Base-by-base conservation (phyloP, 2,113 vertebrate species). In the Gambusia affinis region DNA sequence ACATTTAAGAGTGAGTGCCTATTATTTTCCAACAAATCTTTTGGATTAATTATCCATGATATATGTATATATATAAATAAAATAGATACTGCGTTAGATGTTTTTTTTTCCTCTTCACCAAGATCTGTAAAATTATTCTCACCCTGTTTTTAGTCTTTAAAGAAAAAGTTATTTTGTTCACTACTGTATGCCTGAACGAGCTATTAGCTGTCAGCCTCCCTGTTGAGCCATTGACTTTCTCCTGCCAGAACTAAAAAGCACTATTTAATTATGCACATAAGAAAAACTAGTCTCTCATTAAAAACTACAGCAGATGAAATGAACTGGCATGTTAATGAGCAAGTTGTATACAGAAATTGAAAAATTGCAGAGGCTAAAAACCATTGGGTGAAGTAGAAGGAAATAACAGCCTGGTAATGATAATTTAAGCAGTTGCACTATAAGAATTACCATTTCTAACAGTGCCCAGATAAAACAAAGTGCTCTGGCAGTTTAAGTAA, bases 371-470 rank as follows among this genome's bases (percentile, higher is more conserved):
- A 80, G 69, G 51, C 28, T 44, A 51, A 84, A 70, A 78, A 83
- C 74, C 69, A 77, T 82, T 86, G 72, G 15, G 24, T 75, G 57
- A 80, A 73, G 68, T 30, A 79, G 79, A 80, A 80, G 77, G 64
- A 75, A 70, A 84, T 82, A 22, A 70, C 51, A 76, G 76, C 61
- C 70, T 44, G 57, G 69, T 70, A 87, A 82, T 72, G 83, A 85
- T 66, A 78, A 63, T 24, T 42, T 72, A 29, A 60, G 42, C 64
- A 42, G 19, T 29, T 33, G n/a, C 79, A 79, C 57, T 63, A 17
- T 33, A 72, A 60, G 30, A 61, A 47, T 51, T 63, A 39, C 44
- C 70, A 27, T 61, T n/a, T n/a, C n/a, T 68, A 70, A 84, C 31
- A 69, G 33, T 0, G 27, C 14, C 29, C 51, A 60, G 57, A 27